Base-by-base conservation (phyloP, 2,113 vertebrate species). In the Spizaetus ornatus region DNA sequence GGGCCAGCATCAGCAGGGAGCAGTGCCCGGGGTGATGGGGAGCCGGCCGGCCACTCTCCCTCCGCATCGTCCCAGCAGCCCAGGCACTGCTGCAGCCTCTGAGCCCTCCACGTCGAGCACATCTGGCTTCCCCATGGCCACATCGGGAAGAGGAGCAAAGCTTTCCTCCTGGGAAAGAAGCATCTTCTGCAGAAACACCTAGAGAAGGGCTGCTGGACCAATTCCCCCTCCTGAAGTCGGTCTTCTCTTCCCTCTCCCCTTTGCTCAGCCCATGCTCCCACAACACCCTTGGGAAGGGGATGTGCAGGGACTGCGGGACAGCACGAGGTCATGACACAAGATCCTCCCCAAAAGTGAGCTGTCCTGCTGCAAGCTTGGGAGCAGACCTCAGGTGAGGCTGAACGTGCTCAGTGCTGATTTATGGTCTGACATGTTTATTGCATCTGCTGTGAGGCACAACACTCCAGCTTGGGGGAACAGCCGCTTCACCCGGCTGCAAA, bases 291-390 rank as follows among this genome's bases (percentile, higher is more conserved):
- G 3, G 50, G 22, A 26, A 45, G 29, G 9, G 36, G 31, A 17
- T 3, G 4, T 3, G 36, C 29, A 16, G 45, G 36, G 66, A 14
- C 32, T 6, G 32, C 0, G 8, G 36, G 67, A 52, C 23, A 29
- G 27, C 3, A 1, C 0, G 12, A 23, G 31, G 42, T 6, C 6
- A 9, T 1, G 36, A 42, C 1, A 3, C 8, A 9, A 5, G 9
- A 15, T 15, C 45, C 21, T 42, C 31, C 61, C 67, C 29, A 31
- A 4, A 21, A 17, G 42, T 3, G 16, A 15, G 16, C 16, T 19
- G 47, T 21, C 22, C 71, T 6, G 16, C 34, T 14, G 63, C 47
- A 11, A 15, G 42, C 50, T 19, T 3, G 3, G 56, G 73, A 36
- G 16, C 2, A 7, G 58, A n/a, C 12, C 45, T 36, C 38, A 27